A percentile compares a stretch with the other conserved stretches of the same genome.
phyloP scores from a whole-genome alignment of 2,113 vertebrate species.

The Thunnus thynnus region DNA sequence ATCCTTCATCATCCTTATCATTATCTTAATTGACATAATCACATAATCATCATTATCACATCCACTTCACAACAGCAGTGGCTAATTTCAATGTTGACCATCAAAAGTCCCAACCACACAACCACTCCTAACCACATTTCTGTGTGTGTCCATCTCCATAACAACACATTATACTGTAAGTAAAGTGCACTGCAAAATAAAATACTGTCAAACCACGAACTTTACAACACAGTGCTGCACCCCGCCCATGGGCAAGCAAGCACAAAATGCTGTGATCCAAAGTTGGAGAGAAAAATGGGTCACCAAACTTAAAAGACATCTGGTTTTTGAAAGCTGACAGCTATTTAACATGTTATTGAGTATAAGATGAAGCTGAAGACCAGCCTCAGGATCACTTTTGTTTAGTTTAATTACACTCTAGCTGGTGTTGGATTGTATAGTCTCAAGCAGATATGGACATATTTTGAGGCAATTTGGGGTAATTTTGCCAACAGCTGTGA shows the following conservation, averaged over 20 bases:
- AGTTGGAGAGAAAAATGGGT: slow-evolving; percentile 44
- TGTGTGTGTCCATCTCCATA: slow-evolving; percentile 41
- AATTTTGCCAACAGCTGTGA: not conserved
- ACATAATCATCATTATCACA: slow-evolving; percentile 8
- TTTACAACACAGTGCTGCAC: slow-evolving; percentile 39
- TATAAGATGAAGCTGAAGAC: not conserved
- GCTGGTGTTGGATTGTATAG: not conserved
- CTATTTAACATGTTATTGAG: slow-evolving; percentile 6
- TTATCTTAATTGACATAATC: slow-evolving; percentile 31
- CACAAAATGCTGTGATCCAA: slow-evolving; percentile 46
- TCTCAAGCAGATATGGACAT: not conserved
- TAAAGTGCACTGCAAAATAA: slow-evolving; percentile 43
- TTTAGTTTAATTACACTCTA: not conserved
- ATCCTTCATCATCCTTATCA: slow-evolving; percentile 1
- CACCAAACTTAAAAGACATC: slow-evolving; percentile 31
- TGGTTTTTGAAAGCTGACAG: slow-evolving; percentile 19
- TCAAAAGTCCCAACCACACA: slow-evolving; percentile 18
- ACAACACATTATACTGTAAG: slow-evolving; percentile 41
- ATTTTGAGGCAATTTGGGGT: not conserved
- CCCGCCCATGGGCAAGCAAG: slow-evolving; percentile 60
- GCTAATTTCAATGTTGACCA: slow-evolving; percentile 10
- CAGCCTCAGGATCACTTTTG: not conserved
- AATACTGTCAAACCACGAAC: slow-evolving; percentile 56
- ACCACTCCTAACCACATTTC: slow-evolving; percentile 2
- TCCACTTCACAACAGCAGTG: not conserved